phyloP scores from a whole-genome alignment of 2,797 vertebrate species.

The Eutrigla gurnardus region DNA sequence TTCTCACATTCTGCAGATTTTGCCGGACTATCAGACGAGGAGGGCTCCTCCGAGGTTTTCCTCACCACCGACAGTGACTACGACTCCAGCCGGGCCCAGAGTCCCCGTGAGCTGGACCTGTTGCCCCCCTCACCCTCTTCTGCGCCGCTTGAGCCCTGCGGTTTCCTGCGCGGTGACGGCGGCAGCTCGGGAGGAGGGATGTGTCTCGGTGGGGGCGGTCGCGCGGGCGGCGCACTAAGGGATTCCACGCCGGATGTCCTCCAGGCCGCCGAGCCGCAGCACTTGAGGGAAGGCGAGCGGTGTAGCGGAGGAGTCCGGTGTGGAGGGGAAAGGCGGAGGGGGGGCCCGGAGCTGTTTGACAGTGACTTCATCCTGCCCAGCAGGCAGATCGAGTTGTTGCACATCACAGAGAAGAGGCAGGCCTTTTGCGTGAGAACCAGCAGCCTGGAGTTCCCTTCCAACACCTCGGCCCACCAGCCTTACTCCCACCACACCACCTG shows the following conservation, averaged over 20 bases:
- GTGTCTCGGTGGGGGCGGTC: constrained; percentile 59
- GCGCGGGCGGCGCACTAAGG: constrained; percentile 64
- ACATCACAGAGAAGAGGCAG: constrained; percentile 92
- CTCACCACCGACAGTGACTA: constrained; percentile 92
- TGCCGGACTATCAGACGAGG: constrained; percentile 88
- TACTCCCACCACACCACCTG: constrained; percentile 61
- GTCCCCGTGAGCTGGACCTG: constrained; percentile 90
- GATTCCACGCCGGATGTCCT: constrained; percentile 87
- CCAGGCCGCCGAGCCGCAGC: constrained; percentile 82
- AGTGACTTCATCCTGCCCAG: constrained; percentile 94
- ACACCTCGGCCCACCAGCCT: constrained; percentile 55
- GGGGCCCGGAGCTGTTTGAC: constrained; percentile 85
- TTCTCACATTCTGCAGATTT: constrained; percentile 67
- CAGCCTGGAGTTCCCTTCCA: constrained; percentile 90
- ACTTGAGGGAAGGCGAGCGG: constrained; percentile 62
- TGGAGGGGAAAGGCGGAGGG: constrained; percentile 60
- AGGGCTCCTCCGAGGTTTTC: constrained; percentile 93
- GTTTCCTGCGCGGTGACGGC: constrained; percentile 77
- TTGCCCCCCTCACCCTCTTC: constrained; percentile 82
- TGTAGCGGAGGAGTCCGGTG: constrained; percentile 62
- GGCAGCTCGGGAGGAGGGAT: constrained; percentile 68
- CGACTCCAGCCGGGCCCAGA: constrained; percentile 91
- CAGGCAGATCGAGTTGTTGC: constrained; percentile 91
- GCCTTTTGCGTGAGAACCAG: constrained; percentile 92
- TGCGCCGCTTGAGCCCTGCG: constrained; percentile 58